Conservation (phyloP, 2,797 vertebrate species). For the Pantherophis alleghaniensis region DNA sequence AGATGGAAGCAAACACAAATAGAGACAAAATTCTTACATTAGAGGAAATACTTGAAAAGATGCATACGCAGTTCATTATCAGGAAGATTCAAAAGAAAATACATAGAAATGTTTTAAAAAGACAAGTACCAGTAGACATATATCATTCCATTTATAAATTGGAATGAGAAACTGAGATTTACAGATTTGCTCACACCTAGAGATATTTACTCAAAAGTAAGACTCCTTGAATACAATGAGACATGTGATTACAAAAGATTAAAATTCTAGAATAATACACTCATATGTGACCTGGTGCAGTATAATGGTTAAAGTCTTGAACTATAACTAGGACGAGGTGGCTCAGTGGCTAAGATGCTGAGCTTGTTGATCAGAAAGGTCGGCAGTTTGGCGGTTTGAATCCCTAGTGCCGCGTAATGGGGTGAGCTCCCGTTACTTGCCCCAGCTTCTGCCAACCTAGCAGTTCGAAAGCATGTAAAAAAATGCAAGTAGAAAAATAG, state of each 20-base stretch:
- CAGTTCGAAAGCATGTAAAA: too few species aligned
- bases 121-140: neutral
- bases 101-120: neutral
- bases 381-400: too few species aligned
- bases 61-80: neutral
- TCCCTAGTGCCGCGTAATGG: too few species aligned
- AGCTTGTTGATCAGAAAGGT: too few species aligned
- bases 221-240: neutral
- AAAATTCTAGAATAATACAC: neutral
- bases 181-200: neutral
- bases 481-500: too few species aligned
- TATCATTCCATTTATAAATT: neutral
- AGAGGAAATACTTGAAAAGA: neutral
- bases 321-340: neutral
- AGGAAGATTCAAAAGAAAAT: neutral
- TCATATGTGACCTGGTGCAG: neutral
- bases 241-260: neutral
- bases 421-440: too few species aligned
- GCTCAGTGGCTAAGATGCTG: too few species aligned
- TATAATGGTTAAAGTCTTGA: neutral
- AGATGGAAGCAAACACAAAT: neutral
- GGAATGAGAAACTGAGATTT: neutral
- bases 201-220: neutral
- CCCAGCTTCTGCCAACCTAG: too few species aligned
- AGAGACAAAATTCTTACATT: neutral